Evolutionary conservation across 2,113 vertebrate species (phyloP).

Genomic region (Pholis gunnellus): DNA sequence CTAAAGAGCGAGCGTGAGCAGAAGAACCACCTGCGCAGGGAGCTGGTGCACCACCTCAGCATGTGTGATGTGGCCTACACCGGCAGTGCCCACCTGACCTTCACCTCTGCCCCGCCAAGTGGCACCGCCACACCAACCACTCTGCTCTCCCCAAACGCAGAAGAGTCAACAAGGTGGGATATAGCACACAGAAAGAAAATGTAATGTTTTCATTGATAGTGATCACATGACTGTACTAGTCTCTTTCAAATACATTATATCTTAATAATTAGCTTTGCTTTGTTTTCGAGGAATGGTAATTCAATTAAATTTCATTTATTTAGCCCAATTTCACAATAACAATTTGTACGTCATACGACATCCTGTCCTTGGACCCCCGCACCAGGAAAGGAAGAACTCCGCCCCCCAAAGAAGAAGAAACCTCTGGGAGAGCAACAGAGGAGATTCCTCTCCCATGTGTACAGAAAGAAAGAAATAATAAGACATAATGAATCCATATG

Average conservation of each 20-base stretch:
- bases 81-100: conserved; percentile 87
- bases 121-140: conserved; percentile 81
- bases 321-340: neutral
- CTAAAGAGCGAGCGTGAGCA: conserved; percentile 96
- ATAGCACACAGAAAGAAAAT: neutral
- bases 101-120: conserved; percentile 89
- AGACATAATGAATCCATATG: too few relatives aligned
- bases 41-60: conserved; percentile 93
- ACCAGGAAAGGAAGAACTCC: too few relatives aligned
- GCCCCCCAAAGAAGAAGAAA: too few relatives aligned
- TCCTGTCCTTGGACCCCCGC: too few relatives aligned
- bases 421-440: too few relatives aligned
- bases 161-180: conserved; percentile 80
- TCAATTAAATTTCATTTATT: neutral
- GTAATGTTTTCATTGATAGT: neutral
- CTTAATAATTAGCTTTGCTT: neutral
- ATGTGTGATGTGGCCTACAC: conserved; percentile 92
- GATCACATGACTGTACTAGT: neutral
- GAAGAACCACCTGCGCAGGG: conserved; percentile 93
- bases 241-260: neutral
- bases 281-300: neutral
- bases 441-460: too few relatives aligned
- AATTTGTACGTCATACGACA: too few relatives aligned
- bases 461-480: too few relatives aligned
- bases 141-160: conserved; percentile 86